These are phyloP conservation scores for Bruchidius siliquastri DNA, from an alignment of 2,888 invertebrate genomes.

Conservation along the genomic window DNA sequence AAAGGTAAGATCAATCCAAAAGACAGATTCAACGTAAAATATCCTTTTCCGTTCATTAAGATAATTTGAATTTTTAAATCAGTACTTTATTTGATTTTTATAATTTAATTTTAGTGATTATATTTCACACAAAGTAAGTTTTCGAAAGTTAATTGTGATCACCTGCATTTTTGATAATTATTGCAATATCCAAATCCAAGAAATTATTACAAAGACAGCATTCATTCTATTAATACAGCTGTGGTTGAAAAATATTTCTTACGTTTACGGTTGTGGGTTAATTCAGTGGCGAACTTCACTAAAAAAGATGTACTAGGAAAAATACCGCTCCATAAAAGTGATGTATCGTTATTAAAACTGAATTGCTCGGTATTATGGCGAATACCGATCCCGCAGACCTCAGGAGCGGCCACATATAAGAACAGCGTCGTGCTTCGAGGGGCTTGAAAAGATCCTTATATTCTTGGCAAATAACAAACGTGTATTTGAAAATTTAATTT, in stretches of 20 bases:
- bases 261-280: not conserved
- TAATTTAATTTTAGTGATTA: no score
- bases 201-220: not conserved
- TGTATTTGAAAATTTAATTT: no score
- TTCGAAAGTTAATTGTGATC: no score
- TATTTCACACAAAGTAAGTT: no score
- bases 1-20: no score
- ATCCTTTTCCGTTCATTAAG: no score
- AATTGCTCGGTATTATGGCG: not conserved
- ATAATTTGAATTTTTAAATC: no score
- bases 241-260: not conserved
- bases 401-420: not conserved
- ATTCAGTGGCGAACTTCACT: not conserved
- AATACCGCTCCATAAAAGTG: not conserved
- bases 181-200: not conserved
- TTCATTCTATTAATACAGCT: not conserved
- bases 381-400: not conserved
- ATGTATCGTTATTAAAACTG: not conserved
- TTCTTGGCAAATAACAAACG: no score
- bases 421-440: not conserved
- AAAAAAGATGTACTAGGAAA: not conserved
- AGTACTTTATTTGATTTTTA: no score
- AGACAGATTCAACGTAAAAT: no score
- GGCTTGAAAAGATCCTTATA: not conserved
- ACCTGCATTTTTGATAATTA: no score